Base-by-base conservation (phyloP, 2,888 invertebrate genomes). In the Abrostola triplasia region DNA sequence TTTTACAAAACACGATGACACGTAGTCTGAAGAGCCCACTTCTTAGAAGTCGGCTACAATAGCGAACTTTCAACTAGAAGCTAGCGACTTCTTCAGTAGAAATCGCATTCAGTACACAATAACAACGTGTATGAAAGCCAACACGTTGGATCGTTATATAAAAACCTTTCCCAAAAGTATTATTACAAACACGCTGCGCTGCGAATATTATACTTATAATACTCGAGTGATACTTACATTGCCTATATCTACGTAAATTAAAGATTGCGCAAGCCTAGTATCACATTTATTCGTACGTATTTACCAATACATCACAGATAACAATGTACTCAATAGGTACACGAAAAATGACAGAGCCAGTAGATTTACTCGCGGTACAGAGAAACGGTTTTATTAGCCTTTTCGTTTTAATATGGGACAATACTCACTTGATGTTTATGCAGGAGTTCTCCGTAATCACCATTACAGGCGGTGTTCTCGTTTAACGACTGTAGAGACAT, bases 401-500 rank as follows among this genome's bases (percentile, higher is more conserved):
- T 44, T 42, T 42, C 42, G 42, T 42, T 44, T 47, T 47, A 47
- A 47, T 47, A 48, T 24, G 38, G 13, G 49, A 37, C 2, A 42
- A 41, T 56, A 81, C 84, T 77, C 47, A 85, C 86, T 59, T 79
- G 75, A 56, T 82, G 80, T 54, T 78, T 74, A 35, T 80, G 70
- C 52, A 79, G 50, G 8, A 67, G 56, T 36, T 70, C 73, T 13
- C 60, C 72, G 44, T 76, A 82, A 5, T 83, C 78, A n/a, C 71
- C 79, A 40, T 77, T 75, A 54, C 52, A 73, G 1, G 71, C 69
- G 11, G 64, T 69, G 24, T 82, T 81, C 62, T 91, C 92, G 61
- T 89, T 90, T 13, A 94, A 71, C 1, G 92, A 93, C 63, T 92
- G 93, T 58, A 94, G 80, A 0, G 94, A 94, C 11, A 89, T 82